Conservation (phyloP, 2,888 invertebrate species). For the Noctua fimbriata region DNA sequence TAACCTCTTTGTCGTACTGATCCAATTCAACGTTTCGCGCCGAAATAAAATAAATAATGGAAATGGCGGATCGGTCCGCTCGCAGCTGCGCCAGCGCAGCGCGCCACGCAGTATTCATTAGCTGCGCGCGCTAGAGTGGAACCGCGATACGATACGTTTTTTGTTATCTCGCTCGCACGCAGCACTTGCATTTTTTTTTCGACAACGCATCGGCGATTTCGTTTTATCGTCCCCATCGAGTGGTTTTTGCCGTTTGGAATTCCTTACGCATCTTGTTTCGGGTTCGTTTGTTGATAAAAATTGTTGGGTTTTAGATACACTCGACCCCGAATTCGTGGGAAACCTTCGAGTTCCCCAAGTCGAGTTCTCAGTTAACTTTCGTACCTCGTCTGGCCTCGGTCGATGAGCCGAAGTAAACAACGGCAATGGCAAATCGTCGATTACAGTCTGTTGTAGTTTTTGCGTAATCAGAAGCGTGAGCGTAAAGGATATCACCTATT, state of each 20-base stretch:
- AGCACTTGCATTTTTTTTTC: constrained; percentile 87
- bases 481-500: constrained; percentile 70
- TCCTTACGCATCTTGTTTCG: constrained; percentile 87
- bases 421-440: constrained; percentile 46
- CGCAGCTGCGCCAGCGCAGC: constrained; percentile 86
- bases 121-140: constrained; percentile 88
- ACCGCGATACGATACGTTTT: constrained; percentile 89
- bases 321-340: constrained; percentile 71
- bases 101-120: constrained; percentile 82
- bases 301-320: constrained; percentile 70
- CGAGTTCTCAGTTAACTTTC: constrained; percentile 31
- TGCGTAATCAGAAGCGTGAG: constrained; percentile 59
- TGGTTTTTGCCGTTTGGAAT: constrained; percentile 88
- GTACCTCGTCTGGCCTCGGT: constrained; percentile 29
- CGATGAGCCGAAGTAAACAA: constrained; percentile 37
- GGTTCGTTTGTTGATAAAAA: constrained; percentile 78
- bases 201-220: constrained; percentile 89
- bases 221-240: constrained; percentile 89
- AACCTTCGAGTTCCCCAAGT: constrained; percentile 52
- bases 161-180: constrained; percentile 88
- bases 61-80: constrained; percentile 85
- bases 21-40: constrained; percentile 89
- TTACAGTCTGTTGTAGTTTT: constrained; percentile 56
- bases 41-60: constrained; percentile 90
- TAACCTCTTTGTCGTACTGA: constrained; percentile 88